A percentile compares a stretch with the other conserved stretches of the same genome.
These are phyloP conservation scores for Hydraecia micacea DNA, from an alignment of 2,888 invertebrate genomes.

Conservation along the genomic window DNA sequence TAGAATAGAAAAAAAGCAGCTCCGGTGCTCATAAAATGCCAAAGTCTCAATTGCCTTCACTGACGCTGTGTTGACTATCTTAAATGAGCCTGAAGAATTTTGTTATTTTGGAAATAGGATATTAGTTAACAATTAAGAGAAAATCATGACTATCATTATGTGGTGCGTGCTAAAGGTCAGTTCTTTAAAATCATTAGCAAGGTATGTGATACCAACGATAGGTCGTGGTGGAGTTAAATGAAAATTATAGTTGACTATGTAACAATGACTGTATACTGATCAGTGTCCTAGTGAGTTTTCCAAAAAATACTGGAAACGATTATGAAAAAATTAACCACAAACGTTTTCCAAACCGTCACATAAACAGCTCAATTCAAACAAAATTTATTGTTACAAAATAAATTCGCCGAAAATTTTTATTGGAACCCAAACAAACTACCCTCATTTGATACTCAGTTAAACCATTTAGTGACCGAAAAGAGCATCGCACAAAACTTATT, in stretches of 20 bases:
- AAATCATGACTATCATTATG: background rate
- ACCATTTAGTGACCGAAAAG: slow-evolving; percentile 85
- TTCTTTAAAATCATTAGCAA: background rate
- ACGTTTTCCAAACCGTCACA: background rate
- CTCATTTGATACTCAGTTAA: slow-evolving; percentile 80
- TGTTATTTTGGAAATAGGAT: background rate
- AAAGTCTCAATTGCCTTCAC: background rate
- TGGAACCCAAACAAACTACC: slow-evolving; percentile 50
- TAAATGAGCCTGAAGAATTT: background rate
- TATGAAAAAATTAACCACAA: background rate
- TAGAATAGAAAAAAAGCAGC: background rate
- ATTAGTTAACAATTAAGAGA: too few relatives aligned
- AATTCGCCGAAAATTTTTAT: background rate
- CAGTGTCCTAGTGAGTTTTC: background rate
- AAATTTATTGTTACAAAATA: background rate
- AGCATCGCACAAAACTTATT: slow-evolving; percentile 84
- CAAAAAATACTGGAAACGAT: background rate
- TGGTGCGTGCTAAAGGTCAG: background rate
- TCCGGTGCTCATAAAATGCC: background rate
- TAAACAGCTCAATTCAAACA: background rate
- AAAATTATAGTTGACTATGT: background rate
- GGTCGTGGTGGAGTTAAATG: background rate
- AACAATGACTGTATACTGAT: background rate
- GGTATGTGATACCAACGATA: background rate
- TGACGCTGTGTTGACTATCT: background rate